A percentile compares a stretch with the other conserved stretches of the same genome.
phyloP scores from a whole-genome alignment of 2,888 invertebrate genomes.

The Diarsia dahlii region DNA sequence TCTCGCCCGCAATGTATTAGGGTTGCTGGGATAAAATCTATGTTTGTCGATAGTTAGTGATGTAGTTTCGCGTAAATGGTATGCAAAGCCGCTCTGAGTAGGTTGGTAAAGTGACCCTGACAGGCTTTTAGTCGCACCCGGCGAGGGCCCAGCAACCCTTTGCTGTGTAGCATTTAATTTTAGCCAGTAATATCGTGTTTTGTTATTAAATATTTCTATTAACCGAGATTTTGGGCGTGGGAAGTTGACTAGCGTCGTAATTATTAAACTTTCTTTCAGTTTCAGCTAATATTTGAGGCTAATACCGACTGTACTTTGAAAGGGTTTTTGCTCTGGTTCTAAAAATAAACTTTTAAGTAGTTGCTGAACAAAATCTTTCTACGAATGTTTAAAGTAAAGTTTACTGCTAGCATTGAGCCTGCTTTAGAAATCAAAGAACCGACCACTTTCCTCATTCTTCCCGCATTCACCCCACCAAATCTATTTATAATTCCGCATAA shows the following conservation, averaged over 20 bases:
- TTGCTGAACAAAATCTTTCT: neutral
- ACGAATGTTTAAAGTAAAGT: neutral
- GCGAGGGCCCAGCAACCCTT: conserved; percentile 42
- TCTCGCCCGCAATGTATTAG: conserved; percentile 53
- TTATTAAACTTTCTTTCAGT: conserved; percentile 36
- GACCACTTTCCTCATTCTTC: neutral
- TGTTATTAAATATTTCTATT: conserved; percentile 56
- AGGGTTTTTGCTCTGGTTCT: neutral
- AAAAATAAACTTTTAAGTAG: neutral
- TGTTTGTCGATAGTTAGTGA: conserved; percentile 56
- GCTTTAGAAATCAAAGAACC: neutral
- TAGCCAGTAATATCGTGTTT: conserved; percentile 51
- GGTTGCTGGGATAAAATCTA: conserved; percentile 28
- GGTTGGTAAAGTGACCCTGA: conserved; percentile 70
- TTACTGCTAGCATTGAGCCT: neutral
- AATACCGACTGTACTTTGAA: neutral
- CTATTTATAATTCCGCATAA: conserved; percentile 23
- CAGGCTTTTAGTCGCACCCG: conserved; percentile 74
- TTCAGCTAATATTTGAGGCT: conserved; percentile 1
- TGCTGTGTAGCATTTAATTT: conserved; percentile 60
- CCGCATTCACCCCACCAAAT: conserved; percentile 16
- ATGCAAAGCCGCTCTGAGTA: conserved; percentile 60
- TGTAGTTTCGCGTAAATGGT: conserved; percentile 61
- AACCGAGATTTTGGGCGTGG: conserved; percentile 43
- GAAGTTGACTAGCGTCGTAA: conserved; percentile 29